Evolutionary conservation across 2,888 invertebrate species (phyloP).

Genomic region (Malacosoma neustria): DNA sequence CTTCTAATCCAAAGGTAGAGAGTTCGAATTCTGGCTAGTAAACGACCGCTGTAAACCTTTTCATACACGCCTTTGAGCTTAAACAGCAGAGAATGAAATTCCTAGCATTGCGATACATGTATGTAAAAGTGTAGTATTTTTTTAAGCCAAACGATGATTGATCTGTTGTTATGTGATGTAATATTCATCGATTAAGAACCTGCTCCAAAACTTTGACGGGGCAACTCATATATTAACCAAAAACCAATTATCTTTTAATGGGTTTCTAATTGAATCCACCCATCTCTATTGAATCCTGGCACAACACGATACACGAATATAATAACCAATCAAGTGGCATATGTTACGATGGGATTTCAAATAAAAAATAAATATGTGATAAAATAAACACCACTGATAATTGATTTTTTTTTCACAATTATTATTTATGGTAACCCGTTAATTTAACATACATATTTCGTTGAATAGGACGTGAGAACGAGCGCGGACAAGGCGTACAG

Average conservation of each 20-base stretch:
- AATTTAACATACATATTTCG: slow-evolving; percentile 25
- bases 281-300: slow-evolving; percentile 5
- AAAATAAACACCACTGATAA: slow-evolving; percentile 30
- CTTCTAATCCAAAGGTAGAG: too few relatives aligned
- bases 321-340: slow-evolving; percentile 22
- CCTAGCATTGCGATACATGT: too few relatives aligned
- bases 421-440: slow-evolving; percentile 32
- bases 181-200: not conserved
- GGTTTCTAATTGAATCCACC: slow-evolving; percentile 10
- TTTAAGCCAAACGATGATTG: too few relatives aligned
- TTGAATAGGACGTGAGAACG: slow-evolving; percentile 18
- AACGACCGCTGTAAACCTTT: too few relatives aligned
- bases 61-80: too few relatives aligned
- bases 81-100: too few relatives aligned
- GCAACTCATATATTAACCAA: not conserved
- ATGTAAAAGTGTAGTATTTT: too few relatives aligned
- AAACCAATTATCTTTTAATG: not conserved
- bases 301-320: slow-evolving; percentile 21
- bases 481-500: slow-evolving; percentile 36
- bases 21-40: too few relatives aligned
- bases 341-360: slow-evolving; percentile 13
- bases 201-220: not conserved
- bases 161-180: too few relatives aligned
- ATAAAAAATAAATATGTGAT: slow-evolving; percentile 6
- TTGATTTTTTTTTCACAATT: slow-evolving; percentile 25